Evolutionary conservation across 2,888 invertebrate species (phyloP).

Genomic region (Volucella inanis): DNA sequence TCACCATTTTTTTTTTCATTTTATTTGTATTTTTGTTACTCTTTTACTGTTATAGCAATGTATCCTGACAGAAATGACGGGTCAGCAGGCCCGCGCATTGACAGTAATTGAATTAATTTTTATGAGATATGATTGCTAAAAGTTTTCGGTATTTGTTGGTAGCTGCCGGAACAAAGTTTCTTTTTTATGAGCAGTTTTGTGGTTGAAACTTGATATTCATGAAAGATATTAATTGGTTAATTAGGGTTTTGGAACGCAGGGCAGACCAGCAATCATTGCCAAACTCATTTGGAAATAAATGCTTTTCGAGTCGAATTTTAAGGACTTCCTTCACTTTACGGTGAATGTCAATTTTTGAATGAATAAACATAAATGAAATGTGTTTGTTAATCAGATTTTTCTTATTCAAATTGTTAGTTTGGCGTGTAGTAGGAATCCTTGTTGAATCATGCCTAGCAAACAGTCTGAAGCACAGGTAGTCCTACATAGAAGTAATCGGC

Average conservation of each 20-base stretch:
- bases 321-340: too few relatives aligned
- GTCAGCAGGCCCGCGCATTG: slow-evolving; percentile 50
- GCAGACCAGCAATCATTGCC: too few relatives aligned
- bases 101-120: slow-evolving; percentile 72
- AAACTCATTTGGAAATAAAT: too few relatives aligned
- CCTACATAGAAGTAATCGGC: too few relatives aligned
- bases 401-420: too few relatives aligned
- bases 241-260: slow-evolving; percentile 37
- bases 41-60: slow-evolving; percentile 39
- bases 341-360: too few relatives aligned
- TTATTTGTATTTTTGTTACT: not conserved
- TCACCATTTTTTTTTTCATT: not conserved
- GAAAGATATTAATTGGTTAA: slow-evolving; percentile 60
- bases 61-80: slow-evolving; percentile 48
- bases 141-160: slow-evolving; percentile 48
- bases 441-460: too few relatives aligned
- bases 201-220: slow-evolving; percentile 58
- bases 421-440: too few relatives aligned
- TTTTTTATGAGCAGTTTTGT: slow-evolving; percentile 48
- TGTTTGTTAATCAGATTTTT: too few relatives aligned
- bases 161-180: slow-evolving; percentile 17
- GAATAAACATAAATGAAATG: too few relatives aligned
- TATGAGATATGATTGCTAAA: slow-evolving; percentile 70
- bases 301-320: too few relatives aligned
- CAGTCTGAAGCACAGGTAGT: too few relatives aligned